These are phyloP conservation scores for Actinia tenebrosa DNA, from an alignment of 64 coral and sea anemone species.

Conservation along the genomic window DNA sequence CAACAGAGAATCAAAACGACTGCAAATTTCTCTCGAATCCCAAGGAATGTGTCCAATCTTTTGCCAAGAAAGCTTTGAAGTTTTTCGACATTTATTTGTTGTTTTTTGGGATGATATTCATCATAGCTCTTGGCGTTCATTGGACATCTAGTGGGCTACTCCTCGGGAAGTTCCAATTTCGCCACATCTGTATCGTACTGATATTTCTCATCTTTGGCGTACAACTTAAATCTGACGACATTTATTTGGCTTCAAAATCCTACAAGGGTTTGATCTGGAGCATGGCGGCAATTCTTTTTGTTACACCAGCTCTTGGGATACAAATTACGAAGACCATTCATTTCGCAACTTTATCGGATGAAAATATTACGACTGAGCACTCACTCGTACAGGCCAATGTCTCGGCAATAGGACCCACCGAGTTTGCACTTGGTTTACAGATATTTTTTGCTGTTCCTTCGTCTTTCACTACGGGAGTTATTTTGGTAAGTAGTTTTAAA, in stretches of 20 bases:
- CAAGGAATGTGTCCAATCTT: neutral
- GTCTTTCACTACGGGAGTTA: constrained; percentile 58
- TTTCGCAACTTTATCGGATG: constrained; percentile 62
- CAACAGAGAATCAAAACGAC: neutral
- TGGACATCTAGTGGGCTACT: constrained; percentile 32
- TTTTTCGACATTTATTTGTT: constrained; percentile 42
- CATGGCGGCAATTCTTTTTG: constrained; percentile 53
- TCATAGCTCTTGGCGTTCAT: constrained; percentile 46
- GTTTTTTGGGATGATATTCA: constrained; percentile 54
- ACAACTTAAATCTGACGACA: constrained; percentile 57
- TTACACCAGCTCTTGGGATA: constrained; percentile 61
- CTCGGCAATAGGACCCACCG: constrained; percentile 85
- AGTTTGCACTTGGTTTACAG: constrained; percentile 85
- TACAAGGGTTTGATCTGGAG: constrained; percentile 81
- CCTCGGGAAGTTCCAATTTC: constrained; percentile 23
- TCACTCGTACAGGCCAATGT: constrained; percentile 59
- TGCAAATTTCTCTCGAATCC: neutral
- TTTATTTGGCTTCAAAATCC: constrained; percentile 39
- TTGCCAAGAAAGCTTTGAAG: neutral
- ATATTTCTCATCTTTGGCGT: constrained; percentile 64
- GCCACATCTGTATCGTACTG: constrained; percentile 30
- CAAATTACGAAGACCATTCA: constrained; percentile 93
- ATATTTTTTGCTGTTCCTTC: constrained; percentile 78
- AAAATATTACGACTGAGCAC: constrained; percentile 58
- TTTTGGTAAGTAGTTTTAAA: constrained; percentile 59